phyloP scores from a whole-genome alignment of 37 sponge, comb jelly and placozoan species.

The Chondrosia reniformis region DNA sequence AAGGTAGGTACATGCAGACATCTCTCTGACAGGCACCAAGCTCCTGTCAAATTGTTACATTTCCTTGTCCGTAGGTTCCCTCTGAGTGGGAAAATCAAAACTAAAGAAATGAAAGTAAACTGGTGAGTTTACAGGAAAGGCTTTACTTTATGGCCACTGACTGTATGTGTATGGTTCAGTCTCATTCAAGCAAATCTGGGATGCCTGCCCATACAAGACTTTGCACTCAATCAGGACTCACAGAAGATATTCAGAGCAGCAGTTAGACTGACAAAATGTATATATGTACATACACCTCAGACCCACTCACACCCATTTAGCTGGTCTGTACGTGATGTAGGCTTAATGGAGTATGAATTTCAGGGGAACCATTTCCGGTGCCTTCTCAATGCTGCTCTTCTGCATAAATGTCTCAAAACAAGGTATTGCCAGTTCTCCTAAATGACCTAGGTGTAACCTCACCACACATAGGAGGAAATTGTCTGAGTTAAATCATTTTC shows the following conservation, averaged over 20 bases:
- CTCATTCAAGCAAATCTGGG: conserved; percentile 94
- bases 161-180: conserved; percentile 36
- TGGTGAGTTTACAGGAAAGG: conserved; percentile 49
- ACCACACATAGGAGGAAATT: conserved; percentile 11
- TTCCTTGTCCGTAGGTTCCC: conserved; percentile 58
- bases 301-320: background rate
- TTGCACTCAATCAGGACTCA: conserved; percentile 88
- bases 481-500: background rate
- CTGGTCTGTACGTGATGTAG: conserved; percentile 28
- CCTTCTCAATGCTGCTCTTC: conserved; percentile 43
- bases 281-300: background rate
- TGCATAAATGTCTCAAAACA: conserved; percentile 74
- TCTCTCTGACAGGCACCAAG: background rate
- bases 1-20: conserved; percentile 36
- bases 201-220: conserved; percentile 84
- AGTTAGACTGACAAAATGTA: conserved; percentile 19
- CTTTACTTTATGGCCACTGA: background rate
- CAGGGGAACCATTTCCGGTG: conserved; percentile 25
- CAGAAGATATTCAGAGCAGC: conserved; percentile 86
- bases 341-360: conserved; percentile 68
- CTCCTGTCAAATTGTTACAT: background rate
- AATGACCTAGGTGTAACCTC: no score
- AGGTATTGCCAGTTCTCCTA: no score
- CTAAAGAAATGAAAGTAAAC: conserved; percentile 95
- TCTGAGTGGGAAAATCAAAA: conserved; percentile 86